Conservation (phyloP, 2,888 invertebrate genomes). For the Tipula vernalis region DNA sequence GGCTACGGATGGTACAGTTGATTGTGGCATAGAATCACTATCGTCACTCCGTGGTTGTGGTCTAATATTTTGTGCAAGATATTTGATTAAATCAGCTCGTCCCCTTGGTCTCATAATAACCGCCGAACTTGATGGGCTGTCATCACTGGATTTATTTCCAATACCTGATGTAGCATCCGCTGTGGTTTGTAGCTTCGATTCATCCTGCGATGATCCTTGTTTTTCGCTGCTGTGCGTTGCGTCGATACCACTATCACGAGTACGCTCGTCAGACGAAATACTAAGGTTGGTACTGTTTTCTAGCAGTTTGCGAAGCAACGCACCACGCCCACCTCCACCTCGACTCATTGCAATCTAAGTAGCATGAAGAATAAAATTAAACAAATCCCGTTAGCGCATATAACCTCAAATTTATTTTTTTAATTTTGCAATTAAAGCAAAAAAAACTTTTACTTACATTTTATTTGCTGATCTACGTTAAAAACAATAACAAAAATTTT, state of each 20-base stretch:
- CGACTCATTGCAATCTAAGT: not conserved
- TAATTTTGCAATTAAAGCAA: not conserved
- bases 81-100: conserved; percentile 10
- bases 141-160: not conserved
- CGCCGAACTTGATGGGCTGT: not conserved
- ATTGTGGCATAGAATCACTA: not conserved
- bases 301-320: conserved; percentile 6
- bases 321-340: conserved; percentile 12
- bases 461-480: no score
- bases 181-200: not conserved
- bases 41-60: not conserved
- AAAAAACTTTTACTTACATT: no score
- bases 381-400: not conserved
- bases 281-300: not conserved
- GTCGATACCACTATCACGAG: conserved; percentile 12
- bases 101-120: not conserved
- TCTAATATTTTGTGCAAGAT: not conserved
- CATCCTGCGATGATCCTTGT: not conserved
- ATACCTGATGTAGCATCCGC: not conserved
- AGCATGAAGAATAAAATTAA: not conserved
- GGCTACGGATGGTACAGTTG: not conserved
- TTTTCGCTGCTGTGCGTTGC: not conserved
- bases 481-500: no score
- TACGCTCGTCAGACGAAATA: not conserved
- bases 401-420: not conserved